Percentiles rank a stretch among this genome's conserved stretches.
These are phyloP conservation scores for Drosophila kokeensis DNA, from an alignment of 2,888 invertebrate genomes.

Conservation along the genomic window DNA sequence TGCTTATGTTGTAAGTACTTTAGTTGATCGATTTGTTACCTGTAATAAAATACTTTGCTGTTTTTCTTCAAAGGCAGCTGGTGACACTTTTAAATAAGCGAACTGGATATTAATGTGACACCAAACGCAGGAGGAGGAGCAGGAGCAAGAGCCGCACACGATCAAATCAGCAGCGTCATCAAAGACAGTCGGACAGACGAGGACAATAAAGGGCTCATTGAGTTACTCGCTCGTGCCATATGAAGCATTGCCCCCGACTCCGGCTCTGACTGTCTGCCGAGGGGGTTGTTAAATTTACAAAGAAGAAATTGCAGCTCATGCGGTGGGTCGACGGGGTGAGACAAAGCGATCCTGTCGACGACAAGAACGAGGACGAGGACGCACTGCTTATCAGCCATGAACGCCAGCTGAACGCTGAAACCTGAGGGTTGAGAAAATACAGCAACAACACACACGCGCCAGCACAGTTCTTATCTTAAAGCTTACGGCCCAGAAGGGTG, in stretches of 20 bases:
- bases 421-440: constrained; percentile 58
- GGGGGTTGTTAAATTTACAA: constrained; percentile 58
- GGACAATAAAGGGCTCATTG: constrained; percentile 42
- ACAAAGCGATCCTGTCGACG: constrained; percentile 69
- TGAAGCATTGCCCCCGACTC: constrained; percentile 33
- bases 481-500: constrained; percentile 61
- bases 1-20: neutral
- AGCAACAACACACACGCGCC: constrained; percentile 30
- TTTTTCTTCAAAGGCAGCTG: constrained; percentile 58
- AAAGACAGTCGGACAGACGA: constrained; percentile 10
- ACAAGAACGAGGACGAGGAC: constrained; percentile 31
- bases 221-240: constrained; percentile 58
- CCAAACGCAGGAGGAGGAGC: constrained; percentile 8
- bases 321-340: constrained; percentile 54
- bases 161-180: constrained; percentile 51
- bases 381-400: constrained; percentile 69
- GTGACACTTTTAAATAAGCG: constrained; percentile 27
- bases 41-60: constrained; percentile 33
- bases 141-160: constrained; percentile 44
- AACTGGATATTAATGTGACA: constrained; percentile 40
- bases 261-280: constrained; percentile 22
- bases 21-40: constrained; percentile 19
- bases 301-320: constrained; percentile 66
- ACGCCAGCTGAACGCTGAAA: constrained; percentile 39
- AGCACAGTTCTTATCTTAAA: constrained; percentile 71